A percentile compares a stretch with the other conserved stretches of the same genome.
Conservation (phyloP, 1,140 invertebrate genomes). For the Luehdorfia chinensis region DNA sequence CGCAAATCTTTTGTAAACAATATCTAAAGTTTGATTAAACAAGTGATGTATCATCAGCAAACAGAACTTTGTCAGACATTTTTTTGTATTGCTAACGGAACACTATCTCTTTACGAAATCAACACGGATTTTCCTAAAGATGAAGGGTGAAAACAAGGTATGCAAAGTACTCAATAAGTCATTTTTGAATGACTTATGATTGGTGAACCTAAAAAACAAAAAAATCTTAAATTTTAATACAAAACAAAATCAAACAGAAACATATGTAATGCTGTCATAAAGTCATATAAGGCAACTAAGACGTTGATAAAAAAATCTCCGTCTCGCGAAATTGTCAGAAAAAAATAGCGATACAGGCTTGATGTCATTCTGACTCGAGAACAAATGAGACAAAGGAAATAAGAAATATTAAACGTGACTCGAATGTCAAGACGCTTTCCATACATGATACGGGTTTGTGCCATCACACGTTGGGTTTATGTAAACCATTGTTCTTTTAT, state of each 20-base stretch:
- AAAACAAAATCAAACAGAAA: constrained; percentile 4
- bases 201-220: too few species aligned
- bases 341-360: constrained; percentile 56
- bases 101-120: too few species aligned
- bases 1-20: too few species aligned
- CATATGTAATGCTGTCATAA: constrained; percentile 1
- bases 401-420: constrained; percentile 76
- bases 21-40: too few species aligned
- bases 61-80: too few species aligned
- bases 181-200: too few species aligned
- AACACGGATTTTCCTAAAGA: too few species aligned
- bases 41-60: too few species aligned
- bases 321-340: constrained; percentile 33
- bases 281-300: constrained; percentile 14
- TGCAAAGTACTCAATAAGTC: too few species aligned
- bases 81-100: too few species aligned
- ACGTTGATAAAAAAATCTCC: constrained; percentile 24
- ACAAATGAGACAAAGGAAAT: constrained; percentile 74
- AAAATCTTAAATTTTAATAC: too few species aligned
- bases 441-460: constrained; percentile 54
- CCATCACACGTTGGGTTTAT: constrained; percentile 55
- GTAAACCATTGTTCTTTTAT: constrained; percentile 65
- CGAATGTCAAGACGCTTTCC: constrained; percentile 60
- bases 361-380: constrained; percentile 61
- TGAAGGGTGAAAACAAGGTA: too few species aligned